Evolutionary conservation across 2,797 vertebrate genomes (phyloP), one percentile per base, ranked within the genome.

Genomic region (Pangasius sanitwongsei): DNA sequence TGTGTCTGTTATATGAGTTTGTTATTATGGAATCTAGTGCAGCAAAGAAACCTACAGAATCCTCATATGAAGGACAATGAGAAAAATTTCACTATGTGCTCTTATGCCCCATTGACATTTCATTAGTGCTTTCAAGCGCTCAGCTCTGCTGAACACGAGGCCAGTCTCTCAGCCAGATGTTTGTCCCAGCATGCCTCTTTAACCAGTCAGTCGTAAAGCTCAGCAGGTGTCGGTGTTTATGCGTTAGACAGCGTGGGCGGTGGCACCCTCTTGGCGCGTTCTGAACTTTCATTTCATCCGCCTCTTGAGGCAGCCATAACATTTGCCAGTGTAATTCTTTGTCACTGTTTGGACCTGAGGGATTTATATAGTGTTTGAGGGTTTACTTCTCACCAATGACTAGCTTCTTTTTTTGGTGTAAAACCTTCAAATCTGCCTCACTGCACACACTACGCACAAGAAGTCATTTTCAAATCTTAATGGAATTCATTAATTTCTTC

Each of bases 191-290:
- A 89, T 63, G 82, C 37, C 81, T 88, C 44, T 69, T 59, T 87
- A 88, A 63, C 28, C 87, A 87, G 87, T 83, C 84, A 59, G 72
- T 87, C 57, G 25, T 70, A 87, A 70, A 86, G 77, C 82, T 72
- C 87, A 89, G 89, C 88, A 91, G 91, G 90, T 86, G 85, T 80
- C 53, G 34, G 87, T 89, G 75, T 80, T 85, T 87, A 53, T 53
- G 84, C 72, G 50, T 80, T 53, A 65, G 61, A 16, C 34, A 53
- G 69, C 53, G 65, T 55, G 34, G 48, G 48, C 65, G 63, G 67
- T 67, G 11, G 55, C 59, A 61, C 59, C 48, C 74, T 48, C 61
- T 80, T 28, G 86, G 75, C n/a, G 31, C 23, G 48, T 55, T 31
- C n/a, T 70, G 48, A 67, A 81, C 23, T 86, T 80, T 59, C 34